Evolutionary conservation across 2,113 vertebrate species (phyloP).

Genomic region (Sula dactylatra): DNA sequence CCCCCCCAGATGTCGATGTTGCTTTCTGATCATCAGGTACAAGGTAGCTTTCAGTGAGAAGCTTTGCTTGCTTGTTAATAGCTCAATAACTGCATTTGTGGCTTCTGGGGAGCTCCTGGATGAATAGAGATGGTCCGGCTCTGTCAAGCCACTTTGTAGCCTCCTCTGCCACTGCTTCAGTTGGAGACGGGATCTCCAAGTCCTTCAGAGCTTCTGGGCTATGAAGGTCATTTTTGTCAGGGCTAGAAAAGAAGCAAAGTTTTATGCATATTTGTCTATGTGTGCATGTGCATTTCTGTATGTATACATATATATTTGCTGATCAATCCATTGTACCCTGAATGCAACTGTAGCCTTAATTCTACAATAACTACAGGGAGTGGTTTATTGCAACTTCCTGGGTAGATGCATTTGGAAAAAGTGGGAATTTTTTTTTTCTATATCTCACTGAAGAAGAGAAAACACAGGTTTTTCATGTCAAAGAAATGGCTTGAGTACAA

Average conservation of each 20-base stretch:
- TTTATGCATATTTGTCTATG: not conserved
- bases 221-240: not conserved
- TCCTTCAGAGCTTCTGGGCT: not conserved
- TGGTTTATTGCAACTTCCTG: not conserved
- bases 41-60: not conserved
- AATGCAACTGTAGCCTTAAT: not conserved
- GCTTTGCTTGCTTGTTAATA: not conserved
- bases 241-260: not conserved
- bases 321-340: not conserved
- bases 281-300: not conserved
- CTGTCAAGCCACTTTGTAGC: not conserved
- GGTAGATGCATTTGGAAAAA: not conserved
- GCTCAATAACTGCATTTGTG: accelerated
- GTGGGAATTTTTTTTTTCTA: not conserved
- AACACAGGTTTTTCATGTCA: not conserved
- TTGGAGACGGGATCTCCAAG: not conserved
- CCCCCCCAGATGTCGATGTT: not conserved
- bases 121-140: not conserved
- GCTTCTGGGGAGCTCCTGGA: not conserved
- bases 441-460: not conserved
- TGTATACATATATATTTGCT: not conserved
- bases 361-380: not conserved
- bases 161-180: not conserved
- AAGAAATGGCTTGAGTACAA: not conserved
- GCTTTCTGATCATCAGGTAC: not conserved